Conservation (phyloP, 2,888 invertebrate genomes). For the Ganaspis brasiliensis region DNA sequence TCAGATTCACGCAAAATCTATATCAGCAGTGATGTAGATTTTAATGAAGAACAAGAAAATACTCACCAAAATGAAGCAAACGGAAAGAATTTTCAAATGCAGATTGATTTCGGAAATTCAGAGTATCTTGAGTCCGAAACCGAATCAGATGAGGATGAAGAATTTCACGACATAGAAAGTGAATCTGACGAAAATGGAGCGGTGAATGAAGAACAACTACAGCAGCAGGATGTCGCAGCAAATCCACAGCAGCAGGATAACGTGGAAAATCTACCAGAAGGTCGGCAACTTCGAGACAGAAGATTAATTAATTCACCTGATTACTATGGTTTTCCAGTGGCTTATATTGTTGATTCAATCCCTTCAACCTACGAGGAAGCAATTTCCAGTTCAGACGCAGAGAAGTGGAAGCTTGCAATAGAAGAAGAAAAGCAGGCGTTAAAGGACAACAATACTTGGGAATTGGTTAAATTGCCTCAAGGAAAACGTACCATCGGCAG, state of each 20-base stretch:
- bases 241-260: neutral
- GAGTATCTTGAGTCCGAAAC: neutral
- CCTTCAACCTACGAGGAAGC: neutral
- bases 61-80: neutral
- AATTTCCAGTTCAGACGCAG: neutral
- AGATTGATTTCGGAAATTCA: neutral
- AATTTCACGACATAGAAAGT: too few species aligned
- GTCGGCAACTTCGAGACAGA: conserved; percentile 6
- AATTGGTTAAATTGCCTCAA: neutral
- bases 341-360: conserved; percentile 29
- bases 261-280: neutral
- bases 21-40: conserved; percentile 67
- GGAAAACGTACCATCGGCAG: conserved; percentile 17
- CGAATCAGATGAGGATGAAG: neutral
- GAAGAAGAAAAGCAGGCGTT: neutral
- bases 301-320: conserved; percentile 17
- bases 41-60: conserved; percentile 10
- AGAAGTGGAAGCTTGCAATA: neutral
- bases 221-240: too few species aligned
- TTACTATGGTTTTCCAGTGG: conserved; percentile 34
- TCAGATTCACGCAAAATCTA: conserved; percentile 65
- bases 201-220: too few species aligned
- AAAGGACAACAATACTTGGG: neutral
- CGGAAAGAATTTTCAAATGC: neutral
- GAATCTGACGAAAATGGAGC: too few species aligned